Evolutionary conservation across 2,113 vertebrate species (phyloP).

Genomic region (Eretmochelys imbricata): DNA sequence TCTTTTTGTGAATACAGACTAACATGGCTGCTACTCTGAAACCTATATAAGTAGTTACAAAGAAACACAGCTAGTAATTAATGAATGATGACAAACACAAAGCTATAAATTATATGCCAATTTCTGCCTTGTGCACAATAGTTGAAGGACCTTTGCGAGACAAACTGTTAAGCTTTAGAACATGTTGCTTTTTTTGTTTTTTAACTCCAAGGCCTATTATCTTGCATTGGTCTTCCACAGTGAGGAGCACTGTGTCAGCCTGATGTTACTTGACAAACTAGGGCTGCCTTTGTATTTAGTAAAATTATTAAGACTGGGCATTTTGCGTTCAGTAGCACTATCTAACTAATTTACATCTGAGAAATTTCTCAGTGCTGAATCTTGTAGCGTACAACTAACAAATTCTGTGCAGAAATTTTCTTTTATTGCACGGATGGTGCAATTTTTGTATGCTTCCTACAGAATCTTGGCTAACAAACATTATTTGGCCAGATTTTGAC

Average conservation of each 20-base stretch:
- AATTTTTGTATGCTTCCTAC: background rate
- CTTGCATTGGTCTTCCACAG: background rate
- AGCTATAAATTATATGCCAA: background rate
- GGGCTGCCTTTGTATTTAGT: accelerated
- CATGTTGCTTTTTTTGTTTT: background rate
- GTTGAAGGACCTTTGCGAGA: background rate
- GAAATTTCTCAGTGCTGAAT: background rate
- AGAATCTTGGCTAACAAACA: background rate
- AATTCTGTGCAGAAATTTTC: background rate
- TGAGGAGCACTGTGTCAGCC: background rate
- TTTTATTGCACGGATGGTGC: background rate
- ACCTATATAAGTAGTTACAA: background rate
- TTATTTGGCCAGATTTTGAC: background rate
- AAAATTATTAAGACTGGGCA: background rate
- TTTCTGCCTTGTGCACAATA: background rate
- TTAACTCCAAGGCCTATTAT: accelerated
- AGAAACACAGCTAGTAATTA: background rate
- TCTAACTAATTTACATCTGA: background rate
- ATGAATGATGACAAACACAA: background rate
- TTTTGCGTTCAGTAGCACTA: background rate
- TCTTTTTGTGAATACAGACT: too few relatives aligned
- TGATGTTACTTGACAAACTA: accelerated
- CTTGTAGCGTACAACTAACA: background rate
- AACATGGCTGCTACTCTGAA: too few relatives aligned
- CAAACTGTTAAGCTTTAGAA: background rate